Percentiles rank a stretch among this genome's conserved stretches.
Evolutionary conservation across 2,888 invertebrate species (phyloP).

Genomic region (Polydrusus tereticollis): DNA sequence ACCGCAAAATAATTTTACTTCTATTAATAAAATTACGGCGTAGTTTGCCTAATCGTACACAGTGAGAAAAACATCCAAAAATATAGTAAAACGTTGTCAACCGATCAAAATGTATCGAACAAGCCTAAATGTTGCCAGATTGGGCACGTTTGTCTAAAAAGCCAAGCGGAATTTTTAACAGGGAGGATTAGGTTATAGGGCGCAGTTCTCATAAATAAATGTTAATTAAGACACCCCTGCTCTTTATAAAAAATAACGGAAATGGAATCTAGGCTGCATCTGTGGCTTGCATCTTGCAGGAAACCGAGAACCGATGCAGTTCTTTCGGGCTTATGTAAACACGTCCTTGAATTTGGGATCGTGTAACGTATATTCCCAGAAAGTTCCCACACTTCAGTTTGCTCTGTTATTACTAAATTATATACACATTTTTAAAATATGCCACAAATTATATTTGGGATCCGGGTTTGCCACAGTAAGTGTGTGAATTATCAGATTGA

Average conservation of each 20-base stretch:
- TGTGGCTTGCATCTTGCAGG: constrained; percentile 15
- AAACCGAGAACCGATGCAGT: constrained; percentile 7
- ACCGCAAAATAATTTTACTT: constrained; percentile 59
- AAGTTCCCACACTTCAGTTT: background rate
- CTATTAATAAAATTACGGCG: constrained; percentile 58
- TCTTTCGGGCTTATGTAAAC: background rate
- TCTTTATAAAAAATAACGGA: constrained; percentile 6
- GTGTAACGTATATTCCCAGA: constrained; percentile 11
- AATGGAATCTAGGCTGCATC: background rate
- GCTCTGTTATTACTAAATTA: background rate
- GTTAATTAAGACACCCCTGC: too few relatives aligned
- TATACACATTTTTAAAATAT: too few relatives aligned
- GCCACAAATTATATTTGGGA: too few relatives aligned
- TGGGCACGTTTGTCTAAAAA: background rate
- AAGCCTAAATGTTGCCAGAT: background rate
- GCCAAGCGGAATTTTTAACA: too few relatives aligned
- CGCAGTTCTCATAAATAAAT: too few relatives aligned
- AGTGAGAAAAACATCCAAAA: background rate
- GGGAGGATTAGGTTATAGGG: too few relatives aligned
- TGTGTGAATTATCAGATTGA: too few relatives aligned
- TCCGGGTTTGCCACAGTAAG: too few relatives aligned
- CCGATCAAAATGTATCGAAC: background rate
- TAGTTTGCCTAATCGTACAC: constrained; percentile 46
- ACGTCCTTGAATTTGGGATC: constrained; percentile 6
- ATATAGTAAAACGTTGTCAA: background rate